A percentile compares a stretch with the other conserved stretches of the same genome.
phyloP scores from a whole-genome alignment of 2,888 invertebrate genomes.

The Drosophila vallismaia region DNA sequence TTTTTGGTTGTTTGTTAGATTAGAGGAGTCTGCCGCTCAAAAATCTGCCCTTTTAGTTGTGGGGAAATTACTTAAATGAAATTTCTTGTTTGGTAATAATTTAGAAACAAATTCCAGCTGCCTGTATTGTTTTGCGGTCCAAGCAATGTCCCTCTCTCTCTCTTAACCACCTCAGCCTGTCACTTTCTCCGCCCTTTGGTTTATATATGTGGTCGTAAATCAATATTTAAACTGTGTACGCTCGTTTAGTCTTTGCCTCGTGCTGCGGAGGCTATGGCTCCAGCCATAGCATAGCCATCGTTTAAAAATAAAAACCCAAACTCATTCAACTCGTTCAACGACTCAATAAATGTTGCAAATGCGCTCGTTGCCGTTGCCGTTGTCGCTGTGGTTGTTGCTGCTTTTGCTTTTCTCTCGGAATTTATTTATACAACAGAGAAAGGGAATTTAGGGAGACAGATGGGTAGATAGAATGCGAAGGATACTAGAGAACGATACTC shows the following conservation, averaged over 20 bases:
- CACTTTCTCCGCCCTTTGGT: conserved; percentile 3
- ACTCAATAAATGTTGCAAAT: conserved; percentile 80
- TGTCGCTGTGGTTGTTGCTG: conserved; percentile 26
- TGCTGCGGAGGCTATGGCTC: conserved; percentile 22
- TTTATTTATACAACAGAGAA: conserved; percentile 64
- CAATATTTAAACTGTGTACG: conserved; percentile 74
- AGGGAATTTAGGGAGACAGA: conserved; percentile 9
- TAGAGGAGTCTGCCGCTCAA: not conserved
- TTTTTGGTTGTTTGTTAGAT: not conserved
- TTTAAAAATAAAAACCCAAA: conserved; percentile 77
- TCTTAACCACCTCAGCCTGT: conserved; percentile 1
- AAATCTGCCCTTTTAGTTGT: not conserved
- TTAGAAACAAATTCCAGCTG: conserved; percentile 57
- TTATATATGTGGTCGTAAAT: conserved; percentile 63
- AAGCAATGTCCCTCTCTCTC: conserved; percentile 37
- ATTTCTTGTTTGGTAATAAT: conserved; percentile 43
- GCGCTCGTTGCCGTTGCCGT: conserved; percentile 62
- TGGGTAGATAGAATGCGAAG: conserved; percentile 1
- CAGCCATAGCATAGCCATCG: conserved; percentile 47
- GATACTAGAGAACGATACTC: conserved; percentile 3
- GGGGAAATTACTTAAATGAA: conserved; percentile 34
- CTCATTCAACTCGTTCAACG: conserved; percentile 80
- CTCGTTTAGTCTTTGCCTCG: conserved; percentile 66
- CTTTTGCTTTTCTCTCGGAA: conserved; percentile 37
- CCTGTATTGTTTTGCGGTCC: conserved; percentile 39